Evolutionary conservation across 2,888 invertebrate genomes (phyloP).

Genomic region (Eupithecia subumbrata): DNA sequence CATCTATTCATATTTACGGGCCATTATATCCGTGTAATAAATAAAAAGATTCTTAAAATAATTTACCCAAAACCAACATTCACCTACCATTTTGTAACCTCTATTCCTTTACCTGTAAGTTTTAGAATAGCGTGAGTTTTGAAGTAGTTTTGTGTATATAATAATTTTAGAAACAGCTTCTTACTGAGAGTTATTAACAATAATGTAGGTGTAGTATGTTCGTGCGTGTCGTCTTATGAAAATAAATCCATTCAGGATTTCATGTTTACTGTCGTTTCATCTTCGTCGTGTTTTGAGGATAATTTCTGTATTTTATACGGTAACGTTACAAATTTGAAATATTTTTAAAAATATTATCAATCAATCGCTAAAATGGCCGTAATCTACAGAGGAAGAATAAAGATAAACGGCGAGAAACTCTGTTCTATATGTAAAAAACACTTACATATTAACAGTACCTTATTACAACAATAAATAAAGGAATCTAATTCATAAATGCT

Average conservation of each 20-base stretch:
- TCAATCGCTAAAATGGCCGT: background rate
- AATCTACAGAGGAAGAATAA: background rate
- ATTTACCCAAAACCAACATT: slow-evolving; percentile 58
- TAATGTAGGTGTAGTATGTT: slow-evolving; percentile 46
- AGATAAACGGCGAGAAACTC: background rate
- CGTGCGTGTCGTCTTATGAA: slow-evolving; percentile 49
- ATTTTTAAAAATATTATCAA: too few relatives aligned
- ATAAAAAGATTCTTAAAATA: slow-evolving; percentile 71
- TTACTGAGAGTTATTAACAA: slow-evolving; percentile 60
- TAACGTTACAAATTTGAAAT: slow-evolving; percentile 8
- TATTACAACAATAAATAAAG: background rate
- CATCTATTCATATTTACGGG: slow-evolving; percentile 70
- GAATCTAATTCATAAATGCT: slow-evolving; percentile 33
- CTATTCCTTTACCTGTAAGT: slow-evolving; percentile 47
- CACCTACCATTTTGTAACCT: slow-evolving; percentile 41
- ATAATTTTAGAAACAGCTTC: slow-evolving; percentile 55
- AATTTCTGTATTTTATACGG: slow-evolving; percentile 30
- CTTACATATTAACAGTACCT: background rate
- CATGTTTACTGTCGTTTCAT: slow-evolving; percentile 50
- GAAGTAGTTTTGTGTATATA: slow-evolving; percentile 45
- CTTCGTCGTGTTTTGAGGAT: slow-evolving; percentile 29
- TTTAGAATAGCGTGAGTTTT: slow-evolving; percentile 39
- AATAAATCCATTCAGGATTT: slow-evolving; percentile 52
- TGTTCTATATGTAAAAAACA: background rate
- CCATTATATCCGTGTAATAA: slow-evolving; percentile 64